Evolutionary conservation across 2,113 vertebrate genomes (phyloP).

Genomic region (Lagopus muta): DNA sequence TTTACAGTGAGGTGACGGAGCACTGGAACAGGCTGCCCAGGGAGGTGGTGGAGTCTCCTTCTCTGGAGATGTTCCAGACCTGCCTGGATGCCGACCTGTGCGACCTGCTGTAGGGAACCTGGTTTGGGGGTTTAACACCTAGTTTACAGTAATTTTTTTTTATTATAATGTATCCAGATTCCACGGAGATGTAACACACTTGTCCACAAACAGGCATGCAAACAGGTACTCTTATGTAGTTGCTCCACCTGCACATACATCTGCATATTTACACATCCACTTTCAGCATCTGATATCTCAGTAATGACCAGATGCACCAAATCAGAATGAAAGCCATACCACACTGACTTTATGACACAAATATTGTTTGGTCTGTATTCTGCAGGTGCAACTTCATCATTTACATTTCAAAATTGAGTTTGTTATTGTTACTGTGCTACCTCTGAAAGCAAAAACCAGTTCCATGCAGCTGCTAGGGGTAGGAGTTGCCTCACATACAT

Average conservation of each 20-base stretch:
- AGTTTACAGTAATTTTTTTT: neutral
- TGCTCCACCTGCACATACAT: neutral
- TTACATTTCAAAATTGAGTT: neutral
- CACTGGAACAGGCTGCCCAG: too few relatives aligned
- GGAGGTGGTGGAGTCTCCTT: too few relatives aligned
- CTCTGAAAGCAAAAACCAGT: neutral
- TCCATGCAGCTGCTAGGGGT: neutral
- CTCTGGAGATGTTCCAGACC: too few relatives aligned
- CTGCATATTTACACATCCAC: neutral
- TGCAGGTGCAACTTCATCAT: neutral
- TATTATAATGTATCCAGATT: neutral
- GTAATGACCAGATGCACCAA: neutral
- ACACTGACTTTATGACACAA: accelerated
- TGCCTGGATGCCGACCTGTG: too few relatives aligned
- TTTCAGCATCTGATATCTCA: neutral
- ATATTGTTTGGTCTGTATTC: accelerated
- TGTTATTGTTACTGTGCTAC: neutral
- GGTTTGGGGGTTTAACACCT: neutral
- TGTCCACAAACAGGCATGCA: neutral
- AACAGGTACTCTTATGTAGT: neutral
- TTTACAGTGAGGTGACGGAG: too few relatives aligned
- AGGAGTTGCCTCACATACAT: neutral
- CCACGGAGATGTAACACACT: neutral
- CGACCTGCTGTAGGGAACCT: too few relatives aligned
- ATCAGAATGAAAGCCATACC: neutral